Percentiles rank a stretch among this genome's conserved stretches.
Conservation (phyloP, 2,113 vertebrate species). For the Plestiodon gilberti region DNA sequence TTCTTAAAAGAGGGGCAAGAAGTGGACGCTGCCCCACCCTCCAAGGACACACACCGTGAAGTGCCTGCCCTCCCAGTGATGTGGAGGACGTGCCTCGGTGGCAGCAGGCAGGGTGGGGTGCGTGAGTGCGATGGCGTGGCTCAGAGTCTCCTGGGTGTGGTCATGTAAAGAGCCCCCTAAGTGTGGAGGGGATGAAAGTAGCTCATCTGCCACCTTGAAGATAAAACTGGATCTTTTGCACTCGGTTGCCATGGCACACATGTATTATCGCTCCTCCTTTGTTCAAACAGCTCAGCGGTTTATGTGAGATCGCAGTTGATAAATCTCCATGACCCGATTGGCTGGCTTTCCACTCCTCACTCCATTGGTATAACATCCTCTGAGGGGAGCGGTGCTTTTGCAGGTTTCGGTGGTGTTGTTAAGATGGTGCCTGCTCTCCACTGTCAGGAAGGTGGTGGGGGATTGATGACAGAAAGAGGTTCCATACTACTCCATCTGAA, state of each 20-base stretch:
- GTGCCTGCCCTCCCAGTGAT: too few relatives aligned
- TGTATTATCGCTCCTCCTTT: background rate
- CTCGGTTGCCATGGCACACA: background rate
- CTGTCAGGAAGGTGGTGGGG: too few relatives aligned
- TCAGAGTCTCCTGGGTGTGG: background rate
- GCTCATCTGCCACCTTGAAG: background rate
- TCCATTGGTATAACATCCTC: too few relatives aligned
- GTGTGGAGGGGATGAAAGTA: background rate
- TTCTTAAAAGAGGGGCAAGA: too few relatives aligned
- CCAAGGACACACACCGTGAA: too few relatives aligned
- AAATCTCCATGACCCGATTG: background rate
- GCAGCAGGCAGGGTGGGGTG: background rate
- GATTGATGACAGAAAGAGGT: too few relatives aligned
- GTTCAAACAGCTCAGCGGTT: background rate
- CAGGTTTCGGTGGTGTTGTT: background rate
- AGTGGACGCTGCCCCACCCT: too few relatives aligned
- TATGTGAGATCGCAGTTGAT: background rate
- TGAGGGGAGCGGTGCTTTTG: background rate
- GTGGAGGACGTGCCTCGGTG: too few relatives aligned
- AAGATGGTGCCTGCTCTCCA: too few relatives aligned
- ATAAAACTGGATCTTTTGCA: background rate
- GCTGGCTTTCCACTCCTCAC: background rate
- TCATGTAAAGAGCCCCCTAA: background rate
- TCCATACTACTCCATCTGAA: too few relatives aligned
- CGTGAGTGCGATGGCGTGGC: background rate